A percentile compares a stretch with the other conserved stretches of the same genome.
Conservation (phyloP, 2,797 vertebrate genomes). For the Psittacula derbiana region DNA sequence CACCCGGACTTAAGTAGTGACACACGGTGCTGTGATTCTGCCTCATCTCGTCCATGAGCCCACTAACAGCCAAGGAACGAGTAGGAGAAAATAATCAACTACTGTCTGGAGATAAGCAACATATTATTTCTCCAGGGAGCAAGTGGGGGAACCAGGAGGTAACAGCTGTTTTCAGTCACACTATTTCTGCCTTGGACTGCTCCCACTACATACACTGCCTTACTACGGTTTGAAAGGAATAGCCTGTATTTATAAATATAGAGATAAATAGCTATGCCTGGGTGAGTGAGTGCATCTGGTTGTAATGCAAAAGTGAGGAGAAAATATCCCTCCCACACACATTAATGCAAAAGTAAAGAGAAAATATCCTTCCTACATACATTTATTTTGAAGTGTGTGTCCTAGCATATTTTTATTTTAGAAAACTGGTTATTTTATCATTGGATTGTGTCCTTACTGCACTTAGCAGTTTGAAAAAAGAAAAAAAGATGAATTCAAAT, state of each 20-base stretch:
- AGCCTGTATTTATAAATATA: conserved; percentile 38
- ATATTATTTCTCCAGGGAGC: conserved; percentile 39
- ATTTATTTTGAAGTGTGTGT: conserved; percentile 33
- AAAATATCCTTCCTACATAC: conserved; percentile 46
- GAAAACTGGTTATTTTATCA: conserved; percentile 27
- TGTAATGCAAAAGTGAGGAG: conserved; percentile 13
- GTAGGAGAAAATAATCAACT: conserved; percentile 35
- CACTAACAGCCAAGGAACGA: not conserved
- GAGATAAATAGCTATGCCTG: conserved; percentile 25
- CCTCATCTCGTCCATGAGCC: not conserved
- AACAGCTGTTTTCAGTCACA: conserved; percentile 45
- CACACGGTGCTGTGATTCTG: not conserved
- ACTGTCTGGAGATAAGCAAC: conserved; percentile 43
- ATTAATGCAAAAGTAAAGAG: conserved; percentile 38
- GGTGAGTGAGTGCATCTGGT: not conserved
- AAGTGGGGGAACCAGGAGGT: not conserved
- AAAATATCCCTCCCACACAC: conserved; percentile 33
- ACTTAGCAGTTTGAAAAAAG: not conserved
- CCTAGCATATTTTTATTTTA: conserved; percentile 39
- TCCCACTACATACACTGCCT: not conserved
- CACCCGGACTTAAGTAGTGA: not conserved
- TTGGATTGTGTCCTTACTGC: conserved; percentile 5
- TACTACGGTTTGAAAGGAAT: not conserved
- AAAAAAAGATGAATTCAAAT: conserved; percentile 30
- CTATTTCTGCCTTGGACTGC: conserved; percentile 18